phyloP scores from a whole-genome alignment of 2,797 vertebrate genomes.

The Graptemys geographica region DNA sequence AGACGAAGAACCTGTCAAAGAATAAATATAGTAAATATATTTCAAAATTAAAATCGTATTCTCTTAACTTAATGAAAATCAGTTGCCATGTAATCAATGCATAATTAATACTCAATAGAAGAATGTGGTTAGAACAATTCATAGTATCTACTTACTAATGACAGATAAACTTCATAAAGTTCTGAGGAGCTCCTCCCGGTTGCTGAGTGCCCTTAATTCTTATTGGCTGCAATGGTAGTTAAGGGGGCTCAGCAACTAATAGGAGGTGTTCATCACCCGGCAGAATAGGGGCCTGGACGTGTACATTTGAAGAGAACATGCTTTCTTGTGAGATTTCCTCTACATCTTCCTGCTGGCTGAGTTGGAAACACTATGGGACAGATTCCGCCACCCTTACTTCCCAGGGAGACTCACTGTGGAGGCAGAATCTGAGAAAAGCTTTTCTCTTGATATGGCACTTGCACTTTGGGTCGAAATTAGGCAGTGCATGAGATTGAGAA shows the following conservation, averaged over 20 bases:
- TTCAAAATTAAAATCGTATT: constrained; percentile 12
- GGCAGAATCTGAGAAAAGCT: background rate
- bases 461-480: background rate
- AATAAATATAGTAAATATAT: constrained; percentile 31
- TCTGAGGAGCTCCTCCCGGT: background rate
- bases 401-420: background rate
- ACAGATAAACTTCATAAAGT: background rate
- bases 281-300: background rate
- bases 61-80: background rate
- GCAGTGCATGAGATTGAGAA: background rate
- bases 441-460: background rate
- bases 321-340: background rate
- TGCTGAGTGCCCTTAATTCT: background rate
- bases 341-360: background rate
- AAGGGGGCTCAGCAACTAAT: background rate
- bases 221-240: background rate
- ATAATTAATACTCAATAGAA: background rate
- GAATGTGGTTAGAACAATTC: background rate
- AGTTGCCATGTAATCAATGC: background rate
- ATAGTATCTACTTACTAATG: background rate
- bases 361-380: background rate
- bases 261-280: background rate
- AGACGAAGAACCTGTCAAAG: constrained; percentile 52
- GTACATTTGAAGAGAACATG: background rate
- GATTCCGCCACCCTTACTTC: background rate